Percentiles rank a stretch among this genome's conserved stretches.
These are phyloP conservation scores for Acromyrmex echinatior DNA, from an alignment of 1,140 invertebrate genomes.

Conservation along the genomic window DNA sequence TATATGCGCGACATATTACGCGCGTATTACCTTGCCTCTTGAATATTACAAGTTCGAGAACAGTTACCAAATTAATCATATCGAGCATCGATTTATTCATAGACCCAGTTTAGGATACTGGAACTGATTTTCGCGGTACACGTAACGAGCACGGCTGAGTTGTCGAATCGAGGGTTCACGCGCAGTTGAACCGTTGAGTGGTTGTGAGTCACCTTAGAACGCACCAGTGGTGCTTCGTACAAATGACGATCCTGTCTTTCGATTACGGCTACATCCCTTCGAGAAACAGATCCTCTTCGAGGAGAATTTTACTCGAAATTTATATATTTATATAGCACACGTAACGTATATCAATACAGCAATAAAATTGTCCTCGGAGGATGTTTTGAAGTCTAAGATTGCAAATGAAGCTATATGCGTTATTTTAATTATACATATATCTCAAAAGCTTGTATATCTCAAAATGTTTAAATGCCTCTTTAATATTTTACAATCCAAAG, in stretches of 20 bases:
- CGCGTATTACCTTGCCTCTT: background rate
- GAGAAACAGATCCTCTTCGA: no score
- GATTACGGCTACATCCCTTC: background rate
- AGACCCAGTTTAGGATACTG: slow-evolving; percentile 78
- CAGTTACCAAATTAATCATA: slow-evolving; percentile 69
- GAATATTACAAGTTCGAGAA: slow-evolving; percentile 24
- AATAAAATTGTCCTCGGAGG: no score
- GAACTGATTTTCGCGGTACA: slow-evolving; percentile 83
- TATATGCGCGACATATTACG: background rate
- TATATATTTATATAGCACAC: no score
- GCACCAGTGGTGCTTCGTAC: slow-evolving; percentile 77
- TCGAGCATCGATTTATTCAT: slow-evolving; percentile 73
- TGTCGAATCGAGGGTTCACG: slow-evolving; percentile 81
- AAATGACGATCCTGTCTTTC: background rate
- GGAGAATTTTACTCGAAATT: no score
- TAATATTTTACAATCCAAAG: background rate
- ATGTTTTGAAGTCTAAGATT: no score
- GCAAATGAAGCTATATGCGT: background rate
- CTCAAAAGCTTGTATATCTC: background rate
- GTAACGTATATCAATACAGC: no score
- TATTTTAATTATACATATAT: no score
- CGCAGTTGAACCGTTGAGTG: slow-evolving; percentile 81
- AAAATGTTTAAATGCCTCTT: background rate
- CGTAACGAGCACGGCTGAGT: slow-evolving; percentile 80
- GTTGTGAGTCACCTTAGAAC: slow-evolving; percentile 82